Evolutionary conservation across 2,888 invertebrate genomes (phyloP).

Genomic region (Endomychus coccineus): DNA sequence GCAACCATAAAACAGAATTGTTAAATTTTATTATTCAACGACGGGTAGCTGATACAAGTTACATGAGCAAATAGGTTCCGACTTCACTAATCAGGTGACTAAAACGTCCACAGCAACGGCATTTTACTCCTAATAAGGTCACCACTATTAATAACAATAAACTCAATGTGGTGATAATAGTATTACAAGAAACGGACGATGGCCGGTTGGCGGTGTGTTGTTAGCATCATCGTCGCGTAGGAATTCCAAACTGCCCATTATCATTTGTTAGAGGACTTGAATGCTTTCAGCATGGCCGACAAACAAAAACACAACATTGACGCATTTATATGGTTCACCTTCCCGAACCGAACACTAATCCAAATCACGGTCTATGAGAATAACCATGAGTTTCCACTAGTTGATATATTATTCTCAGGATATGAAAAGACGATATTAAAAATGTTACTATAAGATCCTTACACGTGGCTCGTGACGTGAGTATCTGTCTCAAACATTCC

Average conservation of each 20-base stretch:
- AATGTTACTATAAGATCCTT: no score
- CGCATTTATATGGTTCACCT: no score
- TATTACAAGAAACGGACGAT: constrained; percentile 39
- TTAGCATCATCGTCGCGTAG: constrained; percentile 31
- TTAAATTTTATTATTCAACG: constrained; percentile 41
- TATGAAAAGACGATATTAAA: no score
- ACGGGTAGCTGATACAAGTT: constrained; percentile 36
- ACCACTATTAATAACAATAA: constrained; percentile 47
- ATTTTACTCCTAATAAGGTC: constrained; percentile 41
- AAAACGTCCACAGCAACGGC: constrained; percentile 41
- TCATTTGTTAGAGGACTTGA: constrained; percentile 40
- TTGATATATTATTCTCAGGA: no score
- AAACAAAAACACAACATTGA: constrained; percentile 23
- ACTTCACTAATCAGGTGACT: constrained; percentile 41
- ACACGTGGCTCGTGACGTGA: no score
- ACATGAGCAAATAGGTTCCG: constrained; percentile 32
- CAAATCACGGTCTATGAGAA: no score
- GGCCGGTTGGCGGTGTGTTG: constrained; percentile 23
- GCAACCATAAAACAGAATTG: constrained; percentile 36
- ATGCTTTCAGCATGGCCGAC: constrained; percentile 30
- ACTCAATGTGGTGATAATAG: constrained; percentile 46
- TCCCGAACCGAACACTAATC: no score
- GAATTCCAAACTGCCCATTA: constrained; percentile 44
- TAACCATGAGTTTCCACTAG: no score
- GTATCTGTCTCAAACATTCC: no score